Conservation (phyloP, 2,113 vertebrate genomes). For the Passer domesticus region DNA sequence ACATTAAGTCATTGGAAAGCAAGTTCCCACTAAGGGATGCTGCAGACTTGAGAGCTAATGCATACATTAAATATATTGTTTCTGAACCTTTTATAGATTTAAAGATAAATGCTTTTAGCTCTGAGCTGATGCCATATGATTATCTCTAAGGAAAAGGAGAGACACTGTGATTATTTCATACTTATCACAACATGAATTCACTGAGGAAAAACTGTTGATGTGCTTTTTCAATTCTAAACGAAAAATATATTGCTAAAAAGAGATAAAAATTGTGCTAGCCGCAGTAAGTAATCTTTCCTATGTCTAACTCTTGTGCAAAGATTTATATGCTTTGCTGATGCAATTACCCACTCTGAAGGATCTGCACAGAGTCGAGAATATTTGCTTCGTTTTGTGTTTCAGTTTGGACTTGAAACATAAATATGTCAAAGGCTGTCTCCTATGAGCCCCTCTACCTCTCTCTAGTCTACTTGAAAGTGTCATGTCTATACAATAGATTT, state of each 20-base stretch:
- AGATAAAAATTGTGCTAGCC: background rate
- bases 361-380: background rate
- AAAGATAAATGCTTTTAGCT: slow-evolving; percentile 4
- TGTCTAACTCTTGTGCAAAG: background rate
- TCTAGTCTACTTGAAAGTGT: background rate
- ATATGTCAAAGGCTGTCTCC: background rate
- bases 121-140: background rate
- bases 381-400: background rate
- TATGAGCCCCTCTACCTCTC: background rate
- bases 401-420: background rate
- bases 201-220: background rate
- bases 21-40: background rate
- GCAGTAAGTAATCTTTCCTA: background rate
- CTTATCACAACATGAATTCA: background rate
- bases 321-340: background rate
- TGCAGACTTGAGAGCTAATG: background rate
- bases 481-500: background rate
- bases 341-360: background rate
- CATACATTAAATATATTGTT: background rate
- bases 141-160: background rate
- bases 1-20: background rate
- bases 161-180: background rate
- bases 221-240: background rate
- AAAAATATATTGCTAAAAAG: background rate
- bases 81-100: background rate